A percentile compares a stretch with the other conserved stretches of the same genome.
phyloP scores from a whole-genome alignment of 2,888 invertebrate genomes.

The Aquatica leii region DNA sequence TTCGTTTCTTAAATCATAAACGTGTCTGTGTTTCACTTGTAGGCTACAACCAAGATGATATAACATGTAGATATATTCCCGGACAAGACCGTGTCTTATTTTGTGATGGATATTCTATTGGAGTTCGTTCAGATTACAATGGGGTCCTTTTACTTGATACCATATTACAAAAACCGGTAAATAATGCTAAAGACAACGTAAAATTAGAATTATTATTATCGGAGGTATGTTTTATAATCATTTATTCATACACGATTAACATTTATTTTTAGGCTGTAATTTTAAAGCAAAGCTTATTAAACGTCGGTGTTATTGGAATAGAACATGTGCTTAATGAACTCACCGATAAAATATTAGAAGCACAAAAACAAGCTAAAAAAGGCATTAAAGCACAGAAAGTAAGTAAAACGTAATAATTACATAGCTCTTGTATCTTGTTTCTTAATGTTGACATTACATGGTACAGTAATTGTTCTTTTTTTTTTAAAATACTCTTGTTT shows the following conservation, averaged over 20 bases:
- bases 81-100: constrained; percentile 85
- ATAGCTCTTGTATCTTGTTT: no score
- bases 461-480: no score
- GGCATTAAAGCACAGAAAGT: constrained; percentile 93
- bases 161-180: constrained; percentile 83
- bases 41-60: constrained; percentile 71
- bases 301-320: constrained; percentile 75
- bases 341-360: constrained; percentile 75
- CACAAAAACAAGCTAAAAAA: constrained; percentile 77
- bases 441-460: no score
- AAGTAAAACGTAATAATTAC: no score
- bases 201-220: constrained; percentile 86
- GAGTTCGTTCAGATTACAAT: constrained; percentile 89
- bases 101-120: constrained; percentile 82
- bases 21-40: constrained; percentile 47
- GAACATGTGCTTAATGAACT: constrained; percentile 83
- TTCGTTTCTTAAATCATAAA: constrained; percentile 15
- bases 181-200: constrained; percentile 78
- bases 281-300: constrained; percentile 81
- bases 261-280: constrained; percentile 72
- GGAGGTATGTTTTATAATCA: constrained; percentile 66
- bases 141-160: constrained; percentile 90
- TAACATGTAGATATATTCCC: constrained; percentile 77
- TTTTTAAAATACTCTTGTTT: no score
- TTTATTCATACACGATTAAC: not conserved